Evolutionary conservation across 2,888 invertebrate genomes (phyloP), one percentile per base, ranked within the genome.

Genomic region (Heliothis peltigera): DNA sequence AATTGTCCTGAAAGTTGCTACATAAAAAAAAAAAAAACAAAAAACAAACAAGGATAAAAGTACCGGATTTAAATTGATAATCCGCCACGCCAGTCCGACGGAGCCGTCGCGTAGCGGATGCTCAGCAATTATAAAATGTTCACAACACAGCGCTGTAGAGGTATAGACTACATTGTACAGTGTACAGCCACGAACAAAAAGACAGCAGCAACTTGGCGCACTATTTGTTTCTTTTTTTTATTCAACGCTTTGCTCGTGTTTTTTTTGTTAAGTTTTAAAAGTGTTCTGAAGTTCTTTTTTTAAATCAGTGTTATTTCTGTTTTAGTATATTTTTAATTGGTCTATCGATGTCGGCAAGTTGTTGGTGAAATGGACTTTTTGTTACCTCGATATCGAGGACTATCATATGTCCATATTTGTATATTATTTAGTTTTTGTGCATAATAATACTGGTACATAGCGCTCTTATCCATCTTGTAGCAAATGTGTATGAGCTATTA

Each of bases 111-210:
- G 12, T 17, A 0, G 28, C 56, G 55, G 72, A 69, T 62, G 48
- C 44, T 56, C 59, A 62, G 39, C 65, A 72, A 77, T 75, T 69
- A 77, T 55, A 65, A 73, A 75, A 69, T 77, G 77, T 77, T 73
- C 54, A 54, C 56, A 75, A 73, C 77, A 72, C 22, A 46, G 25
- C 19, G 42, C 21, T 44, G n/a, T 32, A 12, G 10, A 12, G 32
- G 4, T 8, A 6, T 25, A 8, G 5, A 25, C 25, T 7, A 6
- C 25, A 25, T 1, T 25, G 25, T 19, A n/a, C 15, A 39, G 39
- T 2, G 42, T 42, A n/a, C 7, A 17, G 42, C 17, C 7, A 2
- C n/a, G 22, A 70, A 70, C 61, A 72, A 75, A 72, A 72, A 55
- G 44, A 70, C 39, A 12, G 4, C 35, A n/a, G 44, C 59, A 75